Evolutionary conservation across 2,113 vertebrate species (phyloP).

Genomic region (Ochotona curzoniae): DNA sequence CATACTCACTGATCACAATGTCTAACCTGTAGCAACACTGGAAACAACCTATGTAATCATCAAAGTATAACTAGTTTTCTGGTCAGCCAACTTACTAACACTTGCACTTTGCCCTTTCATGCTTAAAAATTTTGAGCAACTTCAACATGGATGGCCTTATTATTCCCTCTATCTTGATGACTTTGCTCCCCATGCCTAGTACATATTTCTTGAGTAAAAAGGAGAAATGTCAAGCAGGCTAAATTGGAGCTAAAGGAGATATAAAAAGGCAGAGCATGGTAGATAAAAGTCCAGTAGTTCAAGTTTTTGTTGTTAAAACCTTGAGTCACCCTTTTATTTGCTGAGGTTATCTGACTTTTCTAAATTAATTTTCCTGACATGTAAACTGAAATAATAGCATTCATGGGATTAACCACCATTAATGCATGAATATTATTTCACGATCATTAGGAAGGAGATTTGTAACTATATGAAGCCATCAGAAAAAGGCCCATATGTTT

Average conservation of each 20-base stretch:
- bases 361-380: neutral
- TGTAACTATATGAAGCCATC: neutral
- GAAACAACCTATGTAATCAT: neutral
- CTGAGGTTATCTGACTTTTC: neutral
- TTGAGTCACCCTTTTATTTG: neutral
- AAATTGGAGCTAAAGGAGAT: neutral
- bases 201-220: neutral
- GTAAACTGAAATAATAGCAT: neutral
- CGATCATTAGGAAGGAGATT: neutral
- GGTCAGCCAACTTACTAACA: neutral
- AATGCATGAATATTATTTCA: neutral
- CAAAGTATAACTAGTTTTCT: neutral
- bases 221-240: neutral
- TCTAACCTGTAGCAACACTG: neutral
- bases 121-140: neutral
- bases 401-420: neutral
- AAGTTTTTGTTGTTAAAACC: neutral
- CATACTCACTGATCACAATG: neutral
- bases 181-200: neutral
- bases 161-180: too few species aligned
- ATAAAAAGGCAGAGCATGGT: neutral
- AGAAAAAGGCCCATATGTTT: neutral
- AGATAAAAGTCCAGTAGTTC: neutral
- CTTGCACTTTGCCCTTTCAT: fast-evolving
- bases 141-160: neutral